A percentile compares a stretch with the other conserved stretches of the same genome.
These are phyloP conservation scores for Trissolcus basalis DNA, from an alignment of 1,140 invertebrate genomes.

Conservation along the genomic window DNA sequence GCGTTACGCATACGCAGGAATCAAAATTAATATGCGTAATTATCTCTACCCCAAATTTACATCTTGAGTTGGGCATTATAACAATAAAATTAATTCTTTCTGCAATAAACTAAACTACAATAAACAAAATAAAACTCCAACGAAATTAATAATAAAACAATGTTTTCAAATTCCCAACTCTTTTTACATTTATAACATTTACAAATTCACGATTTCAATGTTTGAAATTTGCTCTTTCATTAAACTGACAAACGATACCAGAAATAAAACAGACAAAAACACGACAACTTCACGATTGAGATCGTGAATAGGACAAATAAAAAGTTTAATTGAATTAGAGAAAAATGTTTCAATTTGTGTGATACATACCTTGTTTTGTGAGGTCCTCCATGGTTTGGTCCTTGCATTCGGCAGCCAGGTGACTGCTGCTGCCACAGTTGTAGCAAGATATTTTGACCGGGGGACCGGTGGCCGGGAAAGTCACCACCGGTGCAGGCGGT, in stretches of 20 bases:
- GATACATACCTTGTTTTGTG: slow-evolving; percentile 80
- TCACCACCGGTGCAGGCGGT: slow-evolving; percentile 73
- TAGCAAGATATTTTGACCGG: slow-evolving; percentile 80
- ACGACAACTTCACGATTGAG: slow-evolving; percentile 33
- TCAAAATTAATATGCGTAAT: slow-evolving; percentile 55
- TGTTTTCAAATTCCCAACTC: no score
- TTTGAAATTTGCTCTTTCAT: neutral
- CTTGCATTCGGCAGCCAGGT: slow-evolving; percentile 88
- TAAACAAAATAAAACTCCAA: slow-evolving; percentile 5
- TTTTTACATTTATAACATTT: no score
- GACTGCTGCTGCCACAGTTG: slow-evolving; percentile 83
- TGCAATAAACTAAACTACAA: neutral
- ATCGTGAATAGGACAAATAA: slow-evolving; percentile 38
- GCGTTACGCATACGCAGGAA: slow-evolving; percentile 55
- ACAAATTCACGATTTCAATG: no score
- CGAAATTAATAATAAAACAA: no score
- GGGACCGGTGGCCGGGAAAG: slow-evolving; percentile 70
- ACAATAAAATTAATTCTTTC: slow-evolving; percentile 22
- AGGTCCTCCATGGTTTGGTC: slow-evolving; percentile 92
- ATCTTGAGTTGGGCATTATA: neutral
- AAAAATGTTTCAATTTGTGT: no score
- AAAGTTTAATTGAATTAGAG: neutral
- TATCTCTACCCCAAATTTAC: slow-evolving; percentile 11
- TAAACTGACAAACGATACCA: neutral
- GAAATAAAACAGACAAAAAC: neutral